Conservation (phyloP, 2,888 invertebrate species). For the Xanthorhoe spadicearia region DNA sequence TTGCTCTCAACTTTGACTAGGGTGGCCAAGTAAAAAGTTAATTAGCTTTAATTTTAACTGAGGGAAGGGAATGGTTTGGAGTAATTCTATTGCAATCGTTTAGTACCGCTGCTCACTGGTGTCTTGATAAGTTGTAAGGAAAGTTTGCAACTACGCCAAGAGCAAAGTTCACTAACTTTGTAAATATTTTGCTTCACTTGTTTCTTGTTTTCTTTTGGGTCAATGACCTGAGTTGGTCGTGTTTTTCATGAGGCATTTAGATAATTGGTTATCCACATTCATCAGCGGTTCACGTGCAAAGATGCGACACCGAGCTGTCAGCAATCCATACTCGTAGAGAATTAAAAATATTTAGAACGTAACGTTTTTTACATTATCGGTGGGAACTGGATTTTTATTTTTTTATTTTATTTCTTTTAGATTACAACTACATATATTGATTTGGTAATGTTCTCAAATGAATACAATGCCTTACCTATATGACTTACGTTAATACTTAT, state of each 20-base stretch:
- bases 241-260: neutral
- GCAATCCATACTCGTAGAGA: no score
- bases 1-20: slow-evolving; percentile 56
- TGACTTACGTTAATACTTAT: no score
- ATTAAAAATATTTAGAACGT: no score
- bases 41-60: slow-evolving; percentile 79
- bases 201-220: neutral
- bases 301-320: no score
- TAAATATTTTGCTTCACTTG: neutral
- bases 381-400: no score
- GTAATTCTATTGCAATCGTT: slow-evolving; percentile 48
- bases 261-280: neutral
- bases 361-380: no score
- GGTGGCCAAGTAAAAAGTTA: slow-evolving; percentile 73
- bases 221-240: neutral
- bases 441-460: no score
- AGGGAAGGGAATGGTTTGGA: slow-evolving; percentile 52
- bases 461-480: no score
- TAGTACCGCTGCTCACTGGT: slow-evolving; percentile 17
- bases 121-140: slow-evolving; percentile 19
- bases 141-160: slow-evolving; percentile 1
- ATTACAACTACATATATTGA: no score
- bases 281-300: no score
- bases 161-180: neutral
- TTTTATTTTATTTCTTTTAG: no score